Percentiles rank a stretch among this genome's conserved stretches.
Evolutionary conservation across 1,140 invertebrate genomes (phyloP).

Genomic region (Pantala flavescens): DNA sequence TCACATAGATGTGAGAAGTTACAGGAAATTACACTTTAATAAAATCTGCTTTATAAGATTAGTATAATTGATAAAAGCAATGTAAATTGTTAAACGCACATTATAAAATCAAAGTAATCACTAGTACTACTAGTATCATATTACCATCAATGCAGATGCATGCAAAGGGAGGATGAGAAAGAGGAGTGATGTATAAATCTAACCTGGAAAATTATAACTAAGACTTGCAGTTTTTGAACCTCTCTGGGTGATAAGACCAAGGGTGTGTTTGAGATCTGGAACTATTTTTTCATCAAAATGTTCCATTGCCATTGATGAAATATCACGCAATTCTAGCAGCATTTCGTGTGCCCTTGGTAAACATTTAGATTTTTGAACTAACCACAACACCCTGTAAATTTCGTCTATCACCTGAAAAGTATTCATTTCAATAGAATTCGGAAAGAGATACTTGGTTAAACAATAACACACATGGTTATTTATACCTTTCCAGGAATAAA

Average conservation of each 20-base stretch:
- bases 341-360: slow-evolving; percentile 72
- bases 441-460: neutral
- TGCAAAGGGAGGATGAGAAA: too few species aligned
- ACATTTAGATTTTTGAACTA: slow-evolving; percentile 52
- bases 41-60: too few species aligned
- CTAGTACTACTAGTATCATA: too few species aligned
- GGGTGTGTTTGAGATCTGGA: slow-evolving; percentile 38
- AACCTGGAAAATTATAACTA: neutral
- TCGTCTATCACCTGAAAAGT: slow-evolving; percentile 73
- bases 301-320: slow-evolving; percentile 93
- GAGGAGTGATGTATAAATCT: too few species aligned
- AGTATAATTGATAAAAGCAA: too few species aligned
- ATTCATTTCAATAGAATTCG: slow-evolving; percentile 17
- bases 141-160: too few species aligned
- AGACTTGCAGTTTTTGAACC: neutral
- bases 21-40: too few species aligned
- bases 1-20: too few species aligned
- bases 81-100: too few species aligned
- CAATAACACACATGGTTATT: neutral
- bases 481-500: slow-evolving; percentile 84
- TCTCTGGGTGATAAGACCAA: neutral
- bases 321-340: slow-evolving; percentile 77
- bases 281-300: slow-evolving; percentile 89
- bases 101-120: too few species aligned
- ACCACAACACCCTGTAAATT: slow-evolving; percentile 58